phyloP scores from a whole-genome alignment of 2,888 invertebrate species.

The Nemapogon koenigi region DNA sequence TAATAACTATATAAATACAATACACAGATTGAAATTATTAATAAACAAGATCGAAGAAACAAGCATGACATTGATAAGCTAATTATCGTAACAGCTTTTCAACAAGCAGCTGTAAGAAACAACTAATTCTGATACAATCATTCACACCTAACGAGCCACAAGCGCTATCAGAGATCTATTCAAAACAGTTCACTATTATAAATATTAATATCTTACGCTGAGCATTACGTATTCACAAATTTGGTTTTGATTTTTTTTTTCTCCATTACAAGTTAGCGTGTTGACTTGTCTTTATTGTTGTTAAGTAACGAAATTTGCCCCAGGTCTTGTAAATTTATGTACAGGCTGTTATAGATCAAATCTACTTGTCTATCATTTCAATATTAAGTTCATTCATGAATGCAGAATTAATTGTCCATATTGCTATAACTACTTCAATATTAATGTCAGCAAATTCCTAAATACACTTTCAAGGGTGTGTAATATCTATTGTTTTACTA shows the following conservation, averaged over 20 bases:
- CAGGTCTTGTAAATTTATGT: constrained; percentile 35
- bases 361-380: too few species aligned
- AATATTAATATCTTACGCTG: constrained; percentile 51
- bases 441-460: too few species aligned
- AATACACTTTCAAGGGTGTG: too few species aligned
- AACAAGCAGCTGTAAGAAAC: constrained; percentile 30
- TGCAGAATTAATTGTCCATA: too few species aligned
- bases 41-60: constrained; percentile 9
- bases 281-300: constrained; percentile 44
- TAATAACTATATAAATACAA: constrained; percentile 16
- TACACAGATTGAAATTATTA: constrained; percentile 15
- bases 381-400: too few species aligned
- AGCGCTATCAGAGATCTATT: constrained; percentile 52
- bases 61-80: constrained; percentile 32
- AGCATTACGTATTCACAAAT: constrained; percentile 40
- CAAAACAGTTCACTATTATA: constrained; percentile 39
- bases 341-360: constrained; percentile 41
- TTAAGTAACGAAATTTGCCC: constrained; percentile 32
- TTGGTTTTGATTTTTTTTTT: constrained; percentile 27
- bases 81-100: constrained; percentile 35
- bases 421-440: too few species aligned
- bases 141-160: constrained; percentile 18
- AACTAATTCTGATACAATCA: constrained; percentile 24
- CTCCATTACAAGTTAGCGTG: constrained; percentile 24
- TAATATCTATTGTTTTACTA: constrained; percentile 11